Percentiles rank a stretch among this genome's conserved stretches.
Evolutionary conservation across 2,888 invertebrate species (phyloP).

Genomic region (Gibbula magus): DNA sequence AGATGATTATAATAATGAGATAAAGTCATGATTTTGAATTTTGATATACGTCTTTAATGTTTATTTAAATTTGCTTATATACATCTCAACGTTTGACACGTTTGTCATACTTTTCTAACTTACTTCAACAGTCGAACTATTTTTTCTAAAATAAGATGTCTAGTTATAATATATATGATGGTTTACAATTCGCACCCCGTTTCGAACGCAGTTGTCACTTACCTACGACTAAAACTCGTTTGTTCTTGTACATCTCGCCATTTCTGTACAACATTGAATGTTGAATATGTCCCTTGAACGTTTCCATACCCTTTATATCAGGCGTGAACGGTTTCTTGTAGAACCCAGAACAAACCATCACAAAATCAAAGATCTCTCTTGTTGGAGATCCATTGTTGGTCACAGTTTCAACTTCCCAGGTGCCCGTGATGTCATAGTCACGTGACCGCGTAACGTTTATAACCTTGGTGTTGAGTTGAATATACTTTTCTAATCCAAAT

Average conservation of each 20-base stretch:
- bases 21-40: too few relatives aligned
- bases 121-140: too few relatives aligned
- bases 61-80: too few relatives aligned
- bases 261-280: not conserved
- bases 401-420: conserved; percentile 4
- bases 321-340: not conserved
- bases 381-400: not conserved
- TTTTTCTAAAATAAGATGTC: too few relatives aligned
- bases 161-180: too few relatives aligned
- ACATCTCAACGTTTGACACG: too few relatives aligned
- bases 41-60: too few relatives aligned
- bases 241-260: not conserved
- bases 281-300: not conserved
- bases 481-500: not conserved
- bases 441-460: not conserved
- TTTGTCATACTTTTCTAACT: too few relatives aligned
- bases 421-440: not conserved
- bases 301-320: not conserved
- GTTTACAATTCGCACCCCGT: too few relatives aligned
- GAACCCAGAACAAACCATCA: conserved; percentile 19
- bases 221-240: not conserved
- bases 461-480: not conserved
- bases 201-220: not conserved
- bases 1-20: too few relatives aligned
- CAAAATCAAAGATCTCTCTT: not conserved